Evolutionary conservation across 2,888 invertebrate species (phyloP).

Genomic region (Didymodactylos carnosus): DNA sequence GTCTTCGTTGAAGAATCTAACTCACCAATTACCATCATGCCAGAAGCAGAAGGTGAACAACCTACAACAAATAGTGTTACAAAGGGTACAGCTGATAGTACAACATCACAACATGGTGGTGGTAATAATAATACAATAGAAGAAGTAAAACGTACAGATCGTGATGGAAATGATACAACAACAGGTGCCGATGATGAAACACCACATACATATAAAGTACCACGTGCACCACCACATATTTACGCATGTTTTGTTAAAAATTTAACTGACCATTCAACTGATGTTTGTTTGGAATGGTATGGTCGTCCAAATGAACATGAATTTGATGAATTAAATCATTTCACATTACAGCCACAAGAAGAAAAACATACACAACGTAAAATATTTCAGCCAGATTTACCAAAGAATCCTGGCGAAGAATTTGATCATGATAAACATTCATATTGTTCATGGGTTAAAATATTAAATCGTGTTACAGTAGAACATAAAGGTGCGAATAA

Average conservation of each 20-base stretch:
- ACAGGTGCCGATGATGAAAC: neutral
- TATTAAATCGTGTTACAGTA: neutral
- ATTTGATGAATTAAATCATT: neutral
- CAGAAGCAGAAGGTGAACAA: too few species aligned
- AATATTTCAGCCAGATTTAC: neutral
- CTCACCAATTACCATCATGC: too few species aligned
- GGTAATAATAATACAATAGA: too few species aligned
- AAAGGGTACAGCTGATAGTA: too few species aligned
- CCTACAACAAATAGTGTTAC: too few species aligned
- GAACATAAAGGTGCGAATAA: neutral
- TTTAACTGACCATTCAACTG: neutral
- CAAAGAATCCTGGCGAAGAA: too few species aligned
- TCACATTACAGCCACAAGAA: neutral
- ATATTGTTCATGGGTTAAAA: neutral
- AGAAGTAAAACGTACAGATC: too few species aligned
- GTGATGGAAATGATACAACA: too few species aligned
- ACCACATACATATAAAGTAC: neutral
- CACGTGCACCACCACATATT: neutral
- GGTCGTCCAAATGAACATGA: neutral
- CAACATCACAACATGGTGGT: too few species aligned
- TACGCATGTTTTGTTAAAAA: neutral
- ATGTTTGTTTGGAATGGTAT: neutral
- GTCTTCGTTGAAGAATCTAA: too few species aligned
- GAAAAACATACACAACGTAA: neutral
- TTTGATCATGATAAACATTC: too few species aligned